A percentile compares a stretch with the other conserved stretches of the same genome.
These are phyloP conservation scores for Sylvicapra grimmia DNA, from an alignment of 2,113 vertebrate species.

Conservation along the genomic window DNA sequence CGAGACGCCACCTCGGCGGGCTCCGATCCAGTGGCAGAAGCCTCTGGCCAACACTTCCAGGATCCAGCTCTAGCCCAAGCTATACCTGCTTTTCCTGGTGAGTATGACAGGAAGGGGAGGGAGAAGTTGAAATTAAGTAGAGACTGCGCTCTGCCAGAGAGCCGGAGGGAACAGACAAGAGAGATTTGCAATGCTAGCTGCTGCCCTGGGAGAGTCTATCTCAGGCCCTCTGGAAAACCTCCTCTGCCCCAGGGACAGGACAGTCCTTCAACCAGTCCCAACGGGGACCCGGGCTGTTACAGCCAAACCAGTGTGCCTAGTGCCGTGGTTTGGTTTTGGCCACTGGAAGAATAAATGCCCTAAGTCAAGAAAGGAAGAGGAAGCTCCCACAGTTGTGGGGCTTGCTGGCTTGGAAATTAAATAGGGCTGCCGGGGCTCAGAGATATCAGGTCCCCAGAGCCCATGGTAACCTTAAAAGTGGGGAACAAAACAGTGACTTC, in stretches of 20 bases:
- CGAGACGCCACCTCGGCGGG: background rate
- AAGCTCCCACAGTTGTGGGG: background rate
- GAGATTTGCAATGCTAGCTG: background rate
- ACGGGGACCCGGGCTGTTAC: accelerated
- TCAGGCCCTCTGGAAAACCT: background rate
- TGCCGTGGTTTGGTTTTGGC: background rate
- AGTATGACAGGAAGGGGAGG: background rate
- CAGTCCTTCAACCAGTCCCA: background rate
- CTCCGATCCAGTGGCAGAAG: background rate
- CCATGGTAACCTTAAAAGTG: background rate
- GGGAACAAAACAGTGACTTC: background rate
- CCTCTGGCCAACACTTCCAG: background rate
- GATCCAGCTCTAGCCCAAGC: background rate
- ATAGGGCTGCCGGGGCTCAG: background rate
- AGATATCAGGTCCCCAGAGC: background rate
- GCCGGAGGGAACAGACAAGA: background rate
- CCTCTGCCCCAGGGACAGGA: background rate
- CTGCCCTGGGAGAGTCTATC: background rate
- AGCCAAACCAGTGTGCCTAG: background rate
- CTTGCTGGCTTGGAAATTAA: background rate
- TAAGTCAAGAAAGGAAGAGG: background rate
- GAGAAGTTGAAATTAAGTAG: background rate
- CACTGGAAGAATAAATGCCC: background rate
- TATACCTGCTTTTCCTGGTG: background rate
- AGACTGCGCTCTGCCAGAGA: background rate